These are phyloP conservation scores for Crax fasciolata DNA, from an alignment of 2,797 vertebrate genomes.

Conservation along the genomic window DNA sequence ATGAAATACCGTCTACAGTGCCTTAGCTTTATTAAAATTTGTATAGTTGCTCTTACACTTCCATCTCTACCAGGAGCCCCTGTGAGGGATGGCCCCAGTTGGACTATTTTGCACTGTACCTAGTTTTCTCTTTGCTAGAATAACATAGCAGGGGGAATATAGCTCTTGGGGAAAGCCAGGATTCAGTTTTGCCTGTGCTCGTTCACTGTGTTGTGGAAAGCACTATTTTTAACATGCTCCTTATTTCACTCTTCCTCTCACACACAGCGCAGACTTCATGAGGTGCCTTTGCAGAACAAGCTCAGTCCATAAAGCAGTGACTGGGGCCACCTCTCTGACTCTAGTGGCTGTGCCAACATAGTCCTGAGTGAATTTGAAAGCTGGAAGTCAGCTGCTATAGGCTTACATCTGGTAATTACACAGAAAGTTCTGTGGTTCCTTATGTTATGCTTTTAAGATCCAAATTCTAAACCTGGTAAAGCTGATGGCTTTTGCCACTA, in stretches of 20 bases:
- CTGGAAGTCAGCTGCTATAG: not conserved
- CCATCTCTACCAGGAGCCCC: not conserved
- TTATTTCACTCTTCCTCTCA: not conserved
- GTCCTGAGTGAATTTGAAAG: not conserved
- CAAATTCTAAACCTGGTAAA: not conserved
- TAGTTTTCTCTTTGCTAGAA: not conserved
- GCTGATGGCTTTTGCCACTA: not conserved
- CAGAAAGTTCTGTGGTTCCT: not conserved
- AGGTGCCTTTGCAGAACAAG: not conserved
- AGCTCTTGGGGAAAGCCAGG: not conserved
- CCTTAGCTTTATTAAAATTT: not conserved
- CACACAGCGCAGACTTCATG: too few relatives aligned
- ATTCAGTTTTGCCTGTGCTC: not conserved
- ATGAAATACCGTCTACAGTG: not conserved
- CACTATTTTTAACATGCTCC: accelerated
- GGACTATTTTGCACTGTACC: not conserved
- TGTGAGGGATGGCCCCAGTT: accelerated
- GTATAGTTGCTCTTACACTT: not conserved
- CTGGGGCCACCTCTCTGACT: accelerated
- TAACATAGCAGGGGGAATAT: not conserved
- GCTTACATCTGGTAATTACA: not conserved
- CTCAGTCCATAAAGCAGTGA: accelerated
- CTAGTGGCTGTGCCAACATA: not conserved
- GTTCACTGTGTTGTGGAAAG: not conserved
- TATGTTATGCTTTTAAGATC: not conserved